Evolutionary conservation across 2,888 invertebrate genomes (phyloP).

Genomic region (Chymomyza amoena): DNA sequence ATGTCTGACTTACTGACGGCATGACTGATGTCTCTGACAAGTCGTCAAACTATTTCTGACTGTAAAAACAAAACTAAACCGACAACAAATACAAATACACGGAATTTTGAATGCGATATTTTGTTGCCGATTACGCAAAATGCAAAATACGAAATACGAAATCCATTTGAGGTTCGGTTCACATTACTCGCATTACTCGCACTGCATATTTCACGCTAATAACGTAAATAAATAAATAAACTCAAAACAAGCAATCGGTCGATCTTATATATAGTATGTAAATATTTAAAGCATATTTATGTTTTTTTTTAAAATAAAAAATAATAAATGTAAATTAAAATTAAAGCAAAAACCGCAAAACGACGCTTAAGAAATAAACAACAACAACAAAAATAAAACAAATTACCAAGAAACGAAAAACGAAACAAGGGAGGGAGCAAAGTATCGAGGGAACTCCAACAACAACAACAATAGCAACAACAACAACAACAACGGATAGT

Average conservation of each 20-base stretch:
- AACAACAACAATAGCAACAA: background rate
- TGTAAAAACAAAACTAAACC: slow-evolving; percentile 23
- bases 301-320: slow-evolving; percentile 37
- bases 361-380: background rate
- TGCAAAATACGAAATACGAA: slow-evolving; percentile 31
- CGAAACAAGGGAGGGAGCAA: too few relatives aligned
- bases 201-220: slow-evolving; percentile 43
- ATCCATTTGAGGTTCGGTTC: slow-evolving; percentile 64
- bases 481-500: background rate
- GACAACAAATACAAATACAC: slow-evolving; percentile 18
- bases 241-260: background rate
- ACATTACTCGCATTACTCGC: slow-evolving; percentile 41
- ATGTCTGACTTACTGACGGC: slow-evolving; percentile 40
- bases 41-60: slow-evolving; percentile 1
- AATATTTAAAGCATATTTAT: slow-evolving; percentile 21
- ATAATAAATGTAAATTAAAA: background rate
- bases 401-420: background rate
- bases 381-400: background rate
- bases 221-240: slow-evolving; percentile 49
- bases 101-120: slow-evolving; percentile 48
- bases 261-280: background rate
- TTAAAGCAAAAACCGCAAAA: background rate
- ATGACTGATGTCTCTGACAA: slow-evolving; percentile 25
- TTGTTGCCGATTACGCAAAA: slow-evolving; percentile 61
- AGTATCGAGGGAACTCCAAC: background rate